These are phyloP conservation scores for Lysandra coridon DNA, from an alignment of 2,888 invertebrate genomes.

Conservation along the genomic window DNA sequence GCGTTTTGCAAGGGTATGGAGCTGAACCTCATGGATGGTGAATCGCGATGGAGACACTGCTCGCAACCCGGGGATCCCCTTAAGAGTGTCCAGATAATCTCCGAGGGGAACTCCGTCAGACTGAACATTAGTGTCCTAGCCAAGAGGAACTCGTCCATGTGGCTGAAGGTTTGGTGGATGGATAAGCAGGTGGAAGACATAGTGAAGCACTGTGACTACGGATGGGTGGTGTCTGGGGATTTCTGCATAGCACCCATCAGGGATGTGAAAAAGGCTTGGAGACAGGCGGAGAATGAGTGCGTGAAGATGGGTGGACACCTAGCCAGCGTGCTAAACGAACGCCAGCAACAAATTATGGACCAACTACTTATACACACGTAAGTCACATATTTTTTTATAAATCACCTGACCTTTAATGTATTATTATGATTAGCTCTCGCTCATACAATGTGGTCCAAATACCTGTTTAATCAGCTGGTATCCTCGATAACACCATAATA, in stretches of 20 bases:
- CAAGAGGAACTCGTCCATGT: constrained; percentile 69
- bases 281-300: constrained; percentile 85
- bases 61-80: constrained; percentile 80
- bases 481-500: neutral
- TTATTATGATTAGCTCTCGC: too few relatives aligned
- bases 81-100: constrained; percentile 81
- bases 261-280: constrained; percentile 81
- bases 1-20: constrained; percentile 79
- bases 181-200: constrained; percentile 82
- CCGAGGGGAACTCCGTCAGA: constrained; percentile 79
- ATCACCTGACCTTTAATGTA: too few relatives aligned
- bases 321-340: constrained; percentile 82
- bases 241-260: constrained; percentile 84
- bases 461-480: too few relatives aligned
- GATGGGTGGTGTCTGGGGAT: constrained; percentile 84
- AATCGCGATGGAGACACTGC: constrained; percentile 81
- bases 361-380: constrained; percentile 84
- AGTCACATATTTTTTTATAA: constrained; percentile 46
- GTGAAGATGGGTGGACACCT: constrained; percentile 83
- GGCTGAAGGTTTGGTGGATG: constrained; percentile 82
- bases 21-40: constrained; percentile 79
- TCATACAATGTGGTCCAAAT: too few relatives aligned
- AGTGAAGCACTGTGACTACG: constrained; percentile 84
- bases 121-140: constrained; percentile 69
- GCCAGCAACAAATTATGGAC: constrained; percentile 83